Evolutionary conservation across 2,797 vertebrate species (phyloP).

Genomic region (Decapterus maruadsi): DNA sequence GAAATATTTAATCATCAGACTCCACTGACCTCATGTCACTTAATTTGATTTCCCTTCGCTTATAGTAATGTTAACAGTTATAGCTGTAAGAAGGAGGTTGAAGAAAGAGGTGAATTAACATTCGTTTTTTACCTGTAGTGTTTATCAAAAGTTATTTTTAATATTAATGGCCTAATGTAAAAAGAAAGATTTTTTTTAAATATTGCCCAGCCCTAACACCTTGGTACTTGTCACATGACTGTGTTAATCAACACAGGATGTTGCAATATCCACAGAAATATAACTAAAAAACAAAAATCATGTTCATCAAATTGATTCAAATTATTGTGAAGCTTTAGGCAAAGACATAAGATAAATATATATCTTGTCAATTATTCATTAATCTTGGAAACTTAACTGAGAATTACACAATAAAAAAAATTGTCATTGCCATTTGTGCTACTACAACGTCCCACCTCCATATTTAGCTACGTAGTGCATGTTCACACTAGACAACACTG

Average conservation of each 20-base stretch:
- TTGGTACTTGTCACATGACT: neutral
- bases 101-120: no score
- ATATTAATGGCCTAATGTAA: no score
- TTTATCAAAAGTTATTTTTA: no score
- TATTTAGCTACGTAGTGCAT: neutral
- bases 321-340: neutral
- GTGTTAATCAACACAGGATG: neutral
- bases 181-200: no score
- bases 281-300: neutral
- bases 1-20: no score
- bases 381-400: neutral
- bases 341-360: neutral
- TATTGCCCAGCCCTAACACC: no score
- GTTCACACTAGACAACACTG: neutral
- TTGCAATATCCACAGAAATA: neutral
- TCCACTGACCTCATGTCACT: no score
- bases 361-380: neutral
- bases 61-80: no score
- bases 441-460: neutral
- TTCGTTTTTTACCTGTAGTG: no score
- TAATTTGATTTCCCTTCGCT: no score
- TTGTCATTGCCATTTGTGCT: neutral
- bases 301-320: neutral
- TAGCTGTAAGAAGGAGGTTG: no score
- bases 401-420: neutral